Evolutionary conservation across 2,888 invertebrate species (phyloP), one percentile per base, ranked within the genome.

Genomic region (Drosophila cyrtoloma): DNA sequence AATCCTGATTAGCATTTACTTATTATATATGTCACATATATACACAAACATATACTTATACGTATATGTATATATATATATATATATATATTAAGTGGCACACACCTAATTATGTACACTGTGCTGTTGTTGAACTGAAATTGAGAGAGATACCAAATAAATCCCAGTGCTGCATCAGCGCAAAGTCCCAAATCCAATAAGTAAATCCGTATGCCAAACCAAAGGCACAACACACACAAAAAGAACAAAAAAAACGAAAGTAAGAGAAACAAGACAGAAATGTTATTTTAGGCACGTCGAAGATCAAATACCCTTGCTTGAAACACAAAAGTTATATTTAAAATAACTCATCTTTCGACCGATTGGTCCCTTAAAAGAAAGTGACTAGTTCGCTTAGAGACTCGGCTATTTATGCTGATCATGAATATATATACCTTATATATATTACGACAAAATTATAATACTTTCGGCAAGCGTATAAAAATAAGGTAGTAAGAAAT

Each of bases 151-250:
- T 73, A 67, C 61, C 66, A 69, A 71, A 63, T 53, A 83, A 88
- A 80, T 91, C 90, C 88, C 86, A 75, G 57, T 73, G 85, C 90
- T 71, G 77, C 82, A 89, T 89, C 88, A 89, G 88, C 90, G 55
- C 77, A 73, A 87, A 89, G 72, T 91, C 91, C 86, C 90, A 86
- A 91, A 91, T 86, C 86, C 88, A 91, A 86, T 86, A 86, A 91
- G 91, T 79, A 82, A 91, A 73, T 80, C 77, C 77, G 69, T 66
- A 67, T 70, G 75, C 71, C 56, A 70, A 75, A 37, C 42, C 74
- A 35, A 65, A 47, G 22, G 60, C 44, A 28, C 44, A 53, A 63
- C 53, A 55, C 58, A 44, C 6, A 26, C 16, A 58, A 44, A 32
- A 44, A 16, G 19, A 44, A 16, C 30, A 71, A 66, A 57, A 22